Conservation (phyloP, 53 echinoderm and acorn worm species). For the Astropecten irregularis region DNA sequence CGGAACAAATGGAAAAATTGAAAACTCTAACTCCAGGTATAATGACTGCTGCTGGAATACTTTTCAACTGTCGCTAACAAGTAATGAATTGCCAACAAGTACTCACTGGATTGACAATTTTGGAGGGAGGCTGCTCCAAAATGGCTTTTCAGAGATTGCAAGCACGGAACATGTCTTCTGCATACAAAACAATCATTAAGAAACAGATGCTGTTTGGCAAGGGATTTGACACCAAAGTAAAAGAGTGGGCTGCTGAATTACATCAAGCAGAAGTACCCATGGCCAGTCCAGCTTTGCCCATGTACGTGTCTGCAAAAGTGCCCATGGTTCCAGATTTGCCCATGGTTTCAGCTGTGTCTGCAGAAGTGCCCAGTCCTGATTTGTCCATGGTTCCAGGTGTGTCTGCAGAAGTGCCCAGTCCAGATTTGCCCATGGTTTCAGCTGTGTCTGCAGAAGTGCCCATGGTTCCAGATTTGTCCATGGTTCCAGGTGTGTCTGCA, state of each 20-base stretch:
- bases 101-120: conserved; percentile 42
- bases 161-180: conserved; percentile 28
- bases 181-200: conserved; percentile 34
- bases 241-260: conserved; percentile 35
- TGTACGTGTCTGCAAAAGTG: not conserved
- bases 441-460: too few species aligned
- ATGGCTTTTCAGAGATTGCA: conserved; percentile 21
- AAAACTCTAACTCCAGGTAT: conserved; percentile 19
- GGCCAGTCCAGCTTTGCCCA: not conserved
- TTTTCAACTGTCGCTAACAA: conserved; percentile 45
- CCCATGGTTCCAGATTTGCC: too few species aligned
- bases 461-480: too few species aligned
- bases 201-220: conserved; percentile 48
- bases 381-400: too few species aligned
- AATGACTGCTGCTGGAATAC: conserved; percentile 48
- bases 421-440: too few species aligned
- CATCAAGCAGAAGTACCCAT: not conserved
- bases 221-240: conserved; percentile 41
- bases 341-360: too few species aligned
- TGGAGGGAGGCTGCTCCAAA: conserved; percentile 35
- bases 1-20: conserved; percentile 30
- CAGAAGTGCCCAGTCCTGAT: too few species aligned
- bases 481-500: too few species aligned
- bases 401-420: too few species aligned
- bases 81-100: conserved; percentile 63